Base-by-base conservation (phyloP, 30 jellyfish, hydroid and myxozoan genomes). In the Clytia hemisphaerica region DNA sequence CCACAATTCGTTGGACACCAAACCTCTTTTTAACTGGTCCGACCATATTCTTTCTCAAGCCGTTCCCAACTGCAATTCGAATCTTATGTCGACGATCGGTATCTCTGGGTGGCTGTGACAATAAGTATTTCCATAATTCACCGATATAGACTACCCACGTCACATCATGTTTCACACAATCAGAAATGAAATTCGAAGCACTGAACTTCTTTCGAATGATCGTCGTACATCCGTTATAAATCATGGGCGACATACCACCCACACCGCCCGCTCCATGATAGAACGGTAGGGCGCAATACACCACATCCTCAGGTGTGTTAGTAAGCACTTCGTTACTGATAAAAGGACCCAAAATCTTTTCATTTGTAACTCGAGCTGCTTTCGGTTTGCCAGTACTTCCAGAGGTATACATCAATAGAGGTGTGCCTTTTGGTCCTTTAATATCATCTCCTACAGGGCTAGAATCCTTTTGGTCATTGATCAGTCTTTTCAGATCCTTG, bases 381-480 rank as follows among this genome's bases (percentile, higher is more conserved):
- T 59, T 59, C 7, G 72, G 72, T 22, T 21, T 60, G 10, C 72
- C 72, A 6, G 72, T 59, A 10, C 63, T 59, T 19, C 72, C 72
- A 22, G 72, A 59, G 25, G 72, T 59, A 28, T 10, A 59, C 6
- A n/a, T n/a, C n/a, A n/a, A n/a, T n/a, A n/a, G n/a, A n/a, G n/a
- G n/a, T n/a, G n/a, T n/a, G n/a, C n/a, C n/a, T n/a, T n/a, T n/a
- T n/a, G n/a, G n/a, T n/a, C n/a, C n/a, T n/a, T n/a, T n/a, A n/a
- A n/a, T n/a, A n/a, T n/a, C n/a, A n/a, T n/a, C n/a, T n/a, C n/a
- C n/a, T n/a, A n/a, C n/a, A n/a, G n/a, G n/a, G n/a, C n/a, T n/a
- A n/a, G n/a, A n/a, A n/a, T n/a, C n/a, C n/a, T n/a, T n/a, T n/a
- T n/a, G n/a, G n/a, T n/a, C n/a, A n/a, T n/a, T n/a, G n/a, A n/a